Conservation (phyloP, 2,113 vertebrate genomes). For the Sinocyclocheilus rhinocerous region DNA sequence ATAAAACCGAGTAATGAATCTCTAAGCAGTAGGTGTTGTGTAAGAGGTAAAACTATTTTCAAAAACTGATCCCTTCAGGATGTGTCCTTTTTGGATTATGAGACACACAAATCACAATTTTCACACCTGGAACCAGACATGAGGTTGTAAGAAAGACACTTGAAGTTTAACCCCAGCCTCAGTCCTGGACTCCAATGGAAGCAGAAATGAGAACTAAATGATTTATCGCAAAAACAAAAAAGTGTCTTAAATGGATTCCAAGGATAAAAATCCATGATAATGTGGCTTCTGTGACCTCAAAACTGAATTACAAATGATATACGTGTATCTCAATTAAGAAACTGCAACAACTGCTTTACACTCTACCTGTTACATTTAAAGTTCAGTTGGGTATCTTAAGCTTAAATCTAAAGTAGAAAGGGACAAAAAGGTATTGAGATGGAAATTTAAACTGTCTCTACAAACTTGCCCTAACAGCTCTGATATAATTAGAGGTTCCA, state of each 20-base stretch:
- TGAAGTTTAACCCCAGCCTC: background rate
- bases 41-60: background rate
- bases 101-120: slow-evolving; percentile 1
- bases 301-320: background rate
- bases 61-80: background rate
- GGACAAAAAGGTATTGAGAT: background rate
- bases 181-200: background rate
- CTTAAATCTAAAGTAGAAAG: background rate
- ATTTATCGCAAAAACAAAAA: background rate
- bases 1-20: background rate
- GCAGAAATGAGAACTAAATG: background rate
- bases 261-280: background rate
- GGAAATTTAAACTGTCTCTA: background rate
- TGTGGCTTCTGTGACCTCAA: background rate
- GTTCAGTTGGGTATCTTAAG: background rate
- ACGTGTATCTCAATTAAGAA: background rate
- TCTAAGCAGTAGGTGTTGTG: background rate
- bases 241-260: background rate
- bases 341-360: background rate
- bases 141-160: background rate
- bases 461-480: slow-evolving; percentile 20
- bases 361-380: background rate
- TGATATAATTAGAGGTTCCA: slow-evolving; percentile 30
- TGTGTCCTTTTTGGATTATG: background rate
- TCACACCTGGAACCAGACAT: slow-evolving; percentile 9